A percentile compares a stretch with the other conserved stretches of the same genome.
These are phyloP conservation scores for Corythaixoides concolor DNA, from an alignment of 2,113 vertebrate genomes.

Conservation along the genomic window DNA sequence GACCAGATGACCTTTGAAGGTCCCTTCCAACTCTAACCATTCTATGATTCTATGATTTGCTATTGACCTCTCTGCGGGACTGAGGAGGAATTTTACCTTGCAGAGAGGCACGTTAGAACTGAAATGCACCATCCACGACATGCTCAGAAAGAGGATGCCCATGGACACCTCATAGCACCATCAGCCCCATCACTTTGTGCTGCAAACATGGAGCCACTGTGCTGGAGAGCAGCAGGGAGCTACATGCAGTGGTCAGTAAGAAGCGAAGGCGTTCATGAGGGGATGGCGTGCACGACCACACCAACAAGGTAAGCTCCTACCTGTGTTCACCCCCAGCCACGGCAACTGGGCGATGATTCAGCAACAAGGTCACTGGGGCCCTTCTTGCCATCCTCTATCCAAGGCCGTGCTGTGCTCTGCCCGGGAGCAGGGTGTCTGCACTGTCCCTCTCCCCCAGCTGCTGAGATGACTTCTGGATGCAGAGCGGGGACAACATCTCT, in stretches of 20 bases:
- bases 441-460: not conserved
- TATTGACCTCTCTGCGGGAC: not conserved
- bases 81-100: not conserved
- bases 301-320: not conserved
- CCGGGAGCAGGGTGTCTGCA: fast-evolving
- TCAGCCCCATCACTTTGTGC: not conserved
- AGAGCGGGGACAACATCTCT: not conserved
- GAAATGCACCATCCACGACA: not conserved
- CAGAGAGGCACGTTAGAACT: not conserved
- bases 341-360: fast-evolving
- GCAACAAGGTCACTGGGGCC: not conserved
- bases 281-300: not conserved
- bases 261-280: not conserved
- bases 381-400: not conserved
- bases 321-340: not conserved
- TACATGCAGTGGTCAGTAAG: fast-evolving
- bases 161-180: not conserved
- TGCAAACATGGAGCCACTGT: not conserved
- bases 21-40: no score
- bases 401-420: not conserved
- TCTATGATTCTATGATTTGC: no score
- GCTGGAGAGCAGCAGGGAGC: not conserved
- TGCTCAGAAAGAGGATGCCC: fast-evolving
- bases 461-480: not conserved
- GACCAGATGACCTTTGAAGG: no score